phyloP scores from a whole-genome alignment of 2,888 invertebrate genomes.

The Drosophila merina region DNA sequence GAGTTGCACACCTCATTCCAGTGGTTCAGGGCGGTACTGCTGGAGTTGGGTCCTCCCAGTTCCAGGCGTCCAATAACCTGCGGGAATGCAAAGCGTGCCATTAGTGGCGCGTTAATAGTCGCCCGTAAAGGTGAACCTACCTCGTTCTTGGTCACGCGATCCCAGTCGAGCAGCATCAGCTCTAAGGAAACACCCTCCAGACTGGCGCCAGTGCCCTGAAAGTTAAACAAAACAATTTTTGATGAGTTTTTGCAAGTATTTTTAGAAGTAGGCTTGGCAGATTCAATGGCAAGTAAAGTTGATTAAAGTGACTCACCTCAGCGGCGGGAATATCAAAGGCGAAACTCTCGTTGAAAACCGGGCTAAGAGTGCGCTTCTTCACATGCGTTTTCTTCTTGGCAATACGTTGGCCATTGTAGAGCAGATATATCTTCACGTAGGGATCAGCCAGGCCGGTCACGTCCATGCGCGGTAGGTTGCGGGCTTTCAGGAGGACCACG shows the following conservation, averaged over 20 bases:
- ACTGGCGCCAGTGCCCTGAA: slow-evolving; percentile 83
- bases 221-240: background rate
- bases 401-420: slow-evolving; percentile 98
- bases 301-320: slow-evolving; percentile 83
- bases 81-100: slow-evolving; percentile 36
- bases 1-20: slow-evolving; percentile 99
- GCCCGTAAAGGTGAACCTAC: slow-evolving; percentile 83
- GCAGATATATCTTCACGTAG: slow-evolving; percentile 97
- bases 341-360: slow-evolving; percentile 99
- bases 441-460: slow-evolving; percentile 98
- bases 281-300: too few relatives aligned
- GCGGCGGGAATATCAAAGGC: slow-evolving; percentile 97
- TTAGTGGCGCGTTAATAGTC: background rate
- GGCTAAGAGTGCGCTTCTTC: slow-evolving; percentile 98
- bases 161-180: slow-evolving; percentile 92
- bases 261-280: too few relatives aligned
- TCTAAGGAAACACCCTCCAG: slow-evolving; percentile 84
- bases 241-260: background rate
- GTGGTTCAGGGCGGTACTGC: slow-evolving; percentile 94
- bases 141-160: slow-evolving; percentile 99
- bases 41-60: slow-evolving; percentile 92
- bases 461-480: slow-evolving; percentile 99
- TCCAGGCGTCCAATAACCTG: slow-evolving; percentile 98
- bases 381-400: slow-evolving; percentile 99
- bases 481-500: slow-evolving; percentile 97